These are phyloP conservation scores for Neomonachus schauinslandi DNA, from an alignment of 2,113 vertebrate genomes.

Conservation along the genomic window DNA sequence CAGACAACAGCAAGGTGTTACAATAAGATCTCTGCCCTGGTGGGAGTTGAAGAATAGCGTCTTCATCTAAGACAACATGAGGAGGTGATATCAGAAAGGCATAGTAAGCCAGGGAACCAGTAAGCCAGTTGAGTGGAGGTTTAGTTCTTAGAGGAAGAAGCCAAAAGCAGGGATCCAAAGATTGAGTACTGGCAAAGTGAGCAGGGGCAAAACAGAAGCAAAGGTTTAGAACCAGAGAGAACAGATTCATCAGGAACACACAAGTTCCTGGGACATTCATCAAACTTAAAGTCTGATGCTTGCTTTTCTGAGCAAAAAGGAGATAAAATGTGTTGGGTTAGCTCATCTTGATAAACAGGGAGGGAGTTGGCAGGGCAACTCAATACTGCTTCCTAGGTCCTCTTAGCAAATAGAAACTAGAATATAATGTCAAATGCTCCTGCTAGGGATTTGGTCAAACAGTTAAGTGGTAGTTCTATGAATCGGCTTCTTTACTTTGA, in stretches of 20 bases:
- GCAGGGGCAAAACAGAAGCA: not conserved
- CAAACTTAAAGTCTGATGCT: not conserved
- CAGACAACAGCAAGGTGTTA: not conserved
- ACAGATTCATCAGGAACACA: not conserved
- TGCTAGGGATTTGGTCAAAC: not conserved
- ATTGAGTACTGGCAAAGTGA: not conserved
- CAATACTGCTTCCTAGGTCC: not conserved
- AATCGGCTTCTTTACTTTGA: not conserved
- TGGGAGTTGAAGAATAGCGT: not conserved
- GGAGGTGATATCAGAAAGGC: not conserved
- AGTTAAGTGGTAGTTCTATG: not conserved
- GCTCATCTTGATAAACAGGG: not conserved
- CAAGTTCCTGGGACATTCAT: not conserved
- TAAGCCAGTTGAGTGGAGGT: not conserved
- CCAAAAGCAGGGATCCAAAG: not conserved
- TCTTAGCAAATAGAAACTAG: not conserved
- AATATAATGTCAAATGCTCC: not conserved
- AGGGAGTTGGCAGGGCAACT: not conserved
- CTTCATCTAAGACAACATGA: not conserved
- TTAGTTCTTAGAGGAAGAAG: not conserved
- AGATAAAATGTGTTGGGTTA: not conserved
- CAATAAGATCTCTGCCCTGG: not conserved
- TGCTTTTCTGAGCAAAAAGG: not conserved
- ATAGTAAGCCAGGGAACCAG: not conserved
- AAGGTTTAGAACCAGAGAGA: conserved; percentile 2